Base-by-base conservation (phyloP, 2,888 invertebrate species). In the Hedya salicella region DNA sequence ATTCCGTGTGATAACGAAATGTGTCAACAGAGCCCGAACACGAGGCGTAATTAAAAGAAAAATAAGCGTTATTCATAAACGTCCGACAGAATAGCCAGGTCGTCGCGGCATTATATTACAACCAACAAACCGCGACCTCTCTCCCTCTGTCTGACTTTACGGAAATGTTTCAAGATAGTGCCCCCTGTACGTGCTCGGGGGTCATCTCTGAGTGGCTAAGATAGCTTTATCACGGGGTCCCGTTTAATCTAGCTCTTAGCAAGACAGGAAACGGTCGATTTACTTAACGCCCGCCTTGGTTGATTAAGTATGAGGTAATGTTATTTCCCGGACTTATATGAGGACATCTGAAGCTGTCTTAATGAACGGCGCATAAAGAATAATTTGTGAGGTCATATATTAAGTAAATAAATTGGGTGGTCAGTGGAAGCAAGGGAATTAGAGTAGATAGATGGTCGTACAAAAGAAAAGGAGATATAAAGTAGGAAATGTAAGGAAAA, bases 1-100 rank as follows among this genome's bases (percentile, higher is more conserved):
- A 32, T 54, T 68, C 73, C 69, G 68, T 72, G 70, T 73, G 74
- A 68, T 77, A 78, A 79, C 81, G 76, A 78, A 82, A 81, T 76
- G 79, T 79, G 80, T 80, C 82, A 80, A 78, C 82, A 79, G 78
- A 78, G 46, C 62, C 44, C 82, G 79, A 79, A 78, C 77, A 76
- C 81, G 75, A 76, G 78, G 74, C 84, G 85, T 91, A 91, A 91
- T 91, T 91, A 91, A 91, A 91, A 91, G 92, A 91, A 91, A 91
- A 89, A 91, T 90, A 91, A 88, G 85, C 79, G 82, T 88, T 85
- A 91, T 91, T 91, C 89, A 91, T 91, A 90, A 89, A 90, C 79
- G 92, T 91, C 92, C 75, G 72, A 73, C 75, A 80, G 79, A 85
- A 90, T 86, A 82, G 86, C 85, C 75, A 76, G 83, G 82, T 81